Conservation (phyloP, 2,888 invertebrate species). For the Clostera curtula region DNA sequence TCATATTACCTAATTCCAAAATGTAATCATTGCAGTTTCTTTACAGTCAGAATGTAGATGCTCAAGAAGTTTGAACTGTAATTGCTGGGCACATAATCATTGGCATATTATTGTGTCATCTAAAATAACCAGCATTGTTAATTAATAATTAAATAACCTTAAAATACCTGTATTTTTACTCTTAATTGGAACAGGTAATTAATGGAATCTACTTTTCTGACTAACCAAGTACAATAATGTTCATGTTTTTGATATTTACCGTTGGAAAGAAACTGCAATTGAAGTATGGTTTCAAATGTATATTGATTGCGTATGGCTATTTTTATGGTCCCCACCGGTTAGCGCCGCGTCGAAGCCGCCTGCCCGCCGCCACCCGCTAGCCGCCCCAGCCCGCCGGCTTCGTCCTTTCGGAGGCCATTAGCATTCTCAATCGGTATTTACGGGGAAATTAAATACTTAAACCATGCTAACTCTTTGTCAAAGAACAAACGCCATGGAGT, state of each 20-base stretch:
- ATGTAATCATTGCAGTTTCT: slow-evolving; percentile 74
- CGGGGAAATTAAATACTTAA: slow-evolving; percentile 71
- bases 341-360: slow-evolving; percentile 64
- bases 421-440: slow-evolving; percentile 73
- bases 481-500: slow-evolving; percentile 44
- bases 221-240: too few relatives aligned
- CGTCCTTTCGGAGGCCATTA: slow-evolving; percentile 69
- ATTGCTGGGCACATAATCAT: too few relatives aligned
- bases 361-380: slow-evolving; percentile 50
- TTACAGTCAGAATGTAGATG: slow-evolving; percentile 30
- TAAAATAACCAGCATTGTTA: too few relatives aligned
- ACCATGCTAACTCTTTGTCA: slow-evolving; percentile 56
- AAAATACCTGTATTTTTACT: too few relatives aligned
- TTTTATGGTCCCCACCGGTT: slow-evolving; percentile 72
- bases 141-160: too few relatives aligned
- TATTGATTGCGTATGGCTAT: slow-evolving; percentile 75
- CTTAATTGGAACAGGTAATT: too few relatives aligned
- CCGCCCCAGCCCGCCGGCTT: slow-evolving; percentile 53
- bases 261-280: slow-evolving; percentile 63
- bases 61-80: too few relatives aligned
- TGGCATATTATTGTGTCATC: too few relatives aligned
- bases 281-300: slow-evolving; percentile 63
- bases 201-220: too few relatives aligned
- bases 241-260: slow-evolving; percentile 5
- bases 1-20: slow-evolving; percentile 40